Evolutionary conservation across 2,888 invertebrate species (phyloP).

Genomic region (Mythimna impura): DNA sequence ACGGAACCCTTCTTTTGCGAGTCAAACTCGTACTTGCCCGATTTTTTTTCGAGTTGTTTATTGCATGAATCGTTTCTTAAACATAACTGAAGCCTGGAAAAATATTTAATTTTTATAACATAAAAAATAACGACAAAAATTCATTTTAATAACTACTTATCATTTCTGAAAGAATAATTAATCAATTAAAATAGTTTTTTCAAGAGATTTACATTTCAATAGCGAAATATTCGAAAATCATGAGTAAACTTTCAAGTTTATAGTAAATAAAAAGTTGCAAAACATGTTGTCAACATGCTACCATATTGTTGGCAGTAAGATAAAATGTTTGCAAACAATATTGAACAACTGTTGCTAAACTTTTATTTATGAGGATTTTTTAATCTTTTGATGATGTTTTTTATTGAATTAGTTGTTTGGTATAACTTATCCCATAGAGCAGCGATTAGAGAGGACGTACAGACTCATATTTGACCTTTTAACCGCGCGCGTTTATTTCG

Average conservation of each 20-base stretch:
- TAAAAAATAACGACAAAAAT: background rate
- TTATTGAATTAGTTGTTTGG: constrained; percentile 2
- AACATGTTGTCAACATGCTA: too few relatives aligned
- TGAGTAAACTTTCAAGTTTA: background rate
- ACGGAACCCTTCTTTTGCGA: too few relatives aligned
- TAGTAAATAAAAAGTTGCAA: background rate
- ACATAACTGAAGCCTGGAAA: background rate
- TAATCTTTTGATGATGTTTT: background rate
- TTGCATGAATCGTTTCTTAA: background rate
- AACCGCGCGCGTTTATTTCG: too few relatives aligned
- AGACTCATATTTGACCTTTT: too few relatives aligned
- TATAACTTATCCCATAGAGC: background rate
- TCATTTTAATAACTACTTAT: background rate
- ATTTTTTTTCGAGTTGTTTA: background rate
- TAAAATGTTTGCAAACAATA: background rate
- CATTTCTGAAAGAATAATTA: background rate
- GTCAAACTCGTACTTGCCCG: too few relatives aligned
- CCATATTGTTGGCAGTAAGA: background rate
- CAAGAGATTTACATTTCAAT: background rate
- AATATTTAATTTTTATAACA: background rate
- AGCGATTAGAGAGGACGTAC: too few relatives aligned
- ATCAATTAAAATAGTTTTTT: background rate
- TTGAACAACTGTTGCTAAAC: background rate
- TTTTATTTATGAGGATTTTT: background rate
- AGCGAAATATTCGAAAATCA: background rate